Base-by-base conservation (phyloP, 1,140 invertebrate species). In the Megalopta genalis region DNA sequence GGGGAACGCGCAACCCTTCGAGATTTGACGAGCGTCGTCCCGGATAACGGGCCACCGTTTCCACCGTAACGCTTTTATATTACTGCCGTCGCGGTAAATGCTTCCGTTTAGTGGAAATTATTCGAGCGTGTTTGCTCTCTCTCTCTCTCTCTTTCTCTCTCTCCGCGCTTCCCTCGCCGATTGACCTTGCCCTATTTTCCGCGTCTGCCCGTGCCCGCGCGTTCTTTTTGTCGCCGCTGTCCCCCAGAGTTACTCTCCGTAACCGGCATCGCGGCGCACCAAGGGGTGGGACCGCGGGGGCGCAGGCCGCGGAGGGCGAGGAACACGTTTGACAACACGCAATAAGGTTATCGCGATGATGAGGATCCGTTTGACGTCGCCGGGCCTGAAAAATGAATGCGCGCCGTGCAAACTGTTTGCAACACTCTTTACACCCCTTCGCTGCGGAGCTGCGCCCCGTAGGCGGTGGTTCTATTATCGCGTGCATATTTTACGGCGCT, bases 21-120 rank as follows among this genome's bases (percentile, higher is more conserved):
- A 78, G 76, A 78, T 78, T 78, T 78, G 59, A 78, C 69, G 76
- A 72, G 37, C 69, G 76, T 72, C 76, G 49, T 23, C 67, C 21
- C 21, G 69, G 60, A 72, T 72, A 78, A 78, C 42, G 60, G 49
- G 76, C 60, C 25, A 10, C 60, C 8, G 39, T 72, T 37, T 63
- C 68, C 25, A 16, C 60, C 18, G 39, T 72, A 49, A 71, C 68
- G 59, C 69, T 71, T 77, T 77, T 70, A 62, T 77, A 77, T 71
- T 25, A 71, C 59, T 39, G 16, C 0, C 27, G 12, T 12, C n/a
- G 42, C 14, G 16, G 12, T 49, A 49, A 71, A 46, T n/a, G 68
- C 39, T 54, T 54, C 68, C 54, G 76, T 78, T 71, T 57, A 27
- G 39, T 27, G 37, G 37, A 64, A 54, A 78, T 78, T 78, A 78